phyloP scores from a whole-genome alignment of 2,113 vertebrate genomes.

The Dipodomys merriami region DNA sequence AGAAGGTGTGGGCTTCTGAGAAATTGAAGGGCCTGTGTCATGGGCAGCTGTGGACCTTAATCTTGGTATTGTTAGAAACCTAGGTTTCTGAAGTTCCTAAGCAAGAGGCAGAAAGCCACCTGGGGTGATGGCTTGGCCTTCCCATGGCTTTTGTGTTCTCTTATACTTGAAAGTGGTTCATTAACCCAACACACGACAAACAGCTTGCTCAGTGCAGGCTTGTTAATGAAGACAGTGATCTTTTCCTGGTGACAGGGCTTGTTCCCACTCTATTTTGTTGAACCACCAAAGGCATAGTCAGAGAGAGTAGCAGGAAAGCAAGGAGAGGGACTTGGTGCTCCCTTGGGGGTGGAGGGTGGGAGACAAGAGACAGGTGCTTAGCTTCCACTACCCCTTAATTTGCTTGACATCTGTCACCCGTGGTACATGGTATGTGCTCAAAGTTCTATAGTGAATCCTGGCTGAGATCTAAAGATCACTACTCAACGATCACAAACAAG shows the following conservation, averaged over 20 bases:
- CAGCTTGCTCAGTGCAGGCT: background rate
- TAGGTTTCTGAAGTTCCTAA: background rate
- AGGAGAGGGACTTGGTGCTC: background rate
- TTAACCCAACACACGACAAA: conserved; percentile 37
- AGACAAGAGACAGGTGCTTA: background rate
- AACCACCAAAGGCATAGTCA: background rate
- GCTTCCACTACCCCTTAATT: background rate
- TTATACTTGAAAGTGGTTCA: conserved; percentile 44
- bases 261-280: background rate
- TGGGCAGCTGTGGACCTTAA: background rate
- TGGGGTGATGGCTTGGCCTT: background rate
- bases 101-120: background rate
- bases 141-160: background rate
- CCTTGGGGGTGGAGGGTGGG: background rate
- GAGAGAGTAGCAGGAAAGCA: background rate
- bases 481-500: too few species aligned
- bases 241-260: background rate
- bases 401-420: conserved; percentile 30
- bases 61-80: background rate
- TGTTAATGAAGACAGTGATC: background rate
- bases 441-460: background rate
- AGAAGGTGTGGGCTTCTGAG: background rate
- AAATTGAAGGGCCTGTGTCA: background rate
- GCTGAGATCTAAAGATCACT: too few species aligned
- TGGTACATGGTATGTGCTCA: background rate